Conservation (phyloP, 2,113 vertebrate species). For the Poicephalus gulielmi region DNA sequence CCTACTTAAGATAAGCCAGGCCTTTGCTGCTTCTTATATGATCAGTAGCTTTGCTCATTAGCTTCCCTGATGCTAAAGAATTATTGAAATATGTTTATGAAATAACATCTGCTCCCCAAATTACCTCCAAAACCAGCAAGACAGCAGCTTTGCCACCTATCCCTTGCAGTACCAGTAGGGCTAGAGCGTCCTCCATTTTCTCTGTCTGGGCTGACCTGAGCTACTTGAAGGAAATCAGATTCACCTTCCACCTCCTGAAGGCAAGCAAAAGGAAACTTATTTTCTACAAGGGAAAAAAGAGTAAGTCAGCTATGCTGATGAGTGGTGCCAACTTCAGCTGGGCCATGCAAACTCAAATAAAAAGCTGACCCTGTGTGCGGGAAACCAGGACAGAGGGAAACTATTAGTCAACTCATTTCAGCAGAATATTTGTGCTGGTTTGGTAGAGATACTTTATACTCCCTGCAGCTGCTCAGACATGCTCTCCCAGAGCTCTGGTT, state of each 20-base stretch:
- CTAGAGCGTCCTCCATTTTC: neutral
- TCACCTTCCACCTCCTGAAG: neutral
- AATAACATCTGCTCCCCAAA: neutral
- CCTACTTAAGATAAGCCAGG: neutral
- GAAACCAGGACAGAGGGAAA: neutral
- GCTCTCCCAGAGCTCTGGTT: conserved; percentile 1
- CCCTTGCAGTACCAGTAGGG: neutral
- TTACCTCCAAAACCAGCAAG: neutral
- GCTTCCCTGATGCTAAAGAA: neutral
- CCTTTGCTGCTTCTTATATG: neutral
- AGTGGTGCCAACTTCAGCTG: neutral
- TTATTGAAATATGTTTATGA: neutral
- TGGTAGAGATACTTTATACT: neutral
- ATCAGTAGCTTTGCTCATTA: neutral
- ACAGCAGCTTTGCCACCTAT: neutral
- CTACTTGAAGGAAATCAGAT: neutral
- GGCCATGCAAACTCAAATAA: neutral
- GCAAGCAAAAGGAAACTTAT: neutral
- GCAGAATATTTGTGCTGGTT: conserved; percentile 13
- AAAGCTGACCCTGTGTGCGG: neutral
- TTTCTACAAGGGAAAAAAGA: neutral
- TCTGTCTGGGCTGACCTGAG: neutral
- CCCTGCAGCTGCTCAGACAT: neutral
- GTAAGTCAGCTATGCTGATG: neutral
- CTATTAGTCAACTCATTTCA: conserved; percentile 5